Percentiles rank a stretch among this genome's conserved stretches.
Evolutionary conservation across 2,888 invertebrate species (phyloP).

Genomic region (Ypsolopha sequella): DNA sequence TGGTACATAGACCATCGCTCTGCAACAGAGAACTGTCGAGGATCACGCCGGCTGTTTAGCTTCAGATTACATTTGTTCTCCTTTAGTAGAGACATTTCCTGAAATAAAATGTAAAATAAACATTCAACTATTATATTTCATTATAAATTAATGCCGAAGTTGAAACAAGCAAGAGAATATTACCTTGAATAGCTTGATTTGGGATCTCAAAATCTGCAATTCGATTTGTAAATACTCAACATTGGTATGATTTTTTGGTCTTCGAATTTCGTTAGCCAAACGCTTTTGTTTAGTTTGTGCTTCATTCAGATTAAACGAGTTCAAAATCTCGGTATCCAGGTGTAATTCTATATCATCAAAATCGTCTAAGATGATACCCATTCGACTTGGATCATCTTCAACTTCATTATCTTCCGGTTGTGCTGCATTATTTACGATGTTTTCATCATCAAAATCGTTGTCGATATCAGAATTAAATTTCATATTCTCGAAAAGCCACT

Average conservation of each 20-base stretch:
- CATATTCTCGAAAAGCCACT: conserved; percentile 38
- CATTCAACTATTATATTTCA: background rate
- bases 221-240: conserved; percentile 19
- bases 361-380: conserved; percentile 28
- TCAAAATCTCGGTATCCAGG: conserved; percentile 8
- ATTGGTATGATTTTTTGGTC: conserved; percentile 14
- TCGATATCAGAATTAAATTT: conserved; percentile 6
- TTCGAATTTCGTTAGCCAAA: conserved; percentile 18
- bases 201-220: conserved; percentile 15
- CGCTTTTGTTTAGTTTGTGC: too few relatives aligned
- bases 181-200: conserved; percentile 31
- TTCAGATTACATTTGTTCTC: conserved; percentile 9
- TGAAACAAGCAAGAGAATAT: too few relatives aligned
- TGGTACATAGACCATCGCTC: conserved; percentile 48
- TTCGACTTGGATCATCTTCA: conserved; percentile 14
- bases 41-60: conserved; percentile 14
- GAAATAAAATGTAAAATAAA: conserved; percentile 8
- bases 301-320: conserved; percentile 23
- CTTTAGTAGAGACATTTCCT: conserved; percentile 26
- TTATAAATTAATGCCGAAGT: background rate
- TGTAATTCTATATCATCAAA: conserved; percentile 12
- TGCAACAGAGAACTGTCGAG: conserved; percentile 13
- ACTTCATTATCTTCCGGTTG: conserved; percentile 6
- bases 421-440: conserved; percentile 10
- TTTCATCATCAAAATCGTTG: conserved; percentile 11